Conservation (phyloP, 2,797 vertebrate genomes). For the Cheirogaleus major region DNA sequence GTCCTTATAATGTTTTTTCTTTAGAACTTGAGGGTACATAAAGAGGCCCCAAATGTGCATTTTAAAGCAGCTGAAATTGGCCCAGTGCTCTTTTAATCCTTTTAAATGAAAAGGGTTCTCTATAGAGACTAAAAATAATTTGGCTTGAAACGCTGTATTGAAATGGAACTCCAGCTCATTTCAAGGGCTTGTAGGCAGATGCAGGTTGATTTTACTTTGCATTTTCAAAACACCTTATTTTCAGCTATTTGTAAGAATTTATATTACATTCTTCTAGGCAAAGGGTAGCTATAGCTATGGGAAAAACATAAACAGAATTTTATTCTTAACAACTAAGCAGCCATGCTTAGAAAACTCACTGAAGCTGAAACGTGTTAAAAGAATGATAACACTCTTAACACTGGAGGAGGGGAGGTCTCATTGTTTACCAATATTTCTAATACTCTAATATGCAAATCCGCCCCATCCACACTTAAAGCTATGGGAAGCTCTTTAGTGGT, state of each 20-base stretch:
- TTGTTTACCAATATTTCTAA: slow-evolving; percentile 62
- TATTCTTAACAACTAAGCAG: slow-evolving; percentile 56
- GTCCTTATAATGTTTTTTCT: slow-evolving; percentile 48
- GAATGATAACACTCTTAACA: slow-evolving; percentile 30
- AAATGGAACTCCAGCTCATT: slow-evolving; percentile 58
- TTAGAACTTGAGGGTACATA: slow-evolving; percentile 47
- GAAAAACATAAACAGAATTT: slow-evolving; percentile 46
- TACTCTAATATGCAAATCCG: slow-evolving; percentile 38
- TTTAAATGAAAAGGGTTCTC: slow-evolving; percentile 66
- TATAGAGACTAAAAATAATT: slow-evolving; percentile 61
- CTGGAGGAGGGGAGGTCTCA: not conserved
- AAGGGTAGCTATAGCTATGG: slow-evolving; percentile 43
- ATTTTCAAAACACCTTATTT: slow-evolving; percentile 44
- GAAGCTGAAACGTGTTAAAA: slow-evolving; percentile 62
- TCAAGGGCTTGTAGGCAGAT: slow-evolving; percentile 36
- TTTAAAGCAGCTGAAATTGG: slow-evolving; percentile 62
- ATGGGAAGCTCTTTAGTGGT: not conserved
- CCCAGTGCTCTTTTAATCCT: slow-evolving; percentile 57
- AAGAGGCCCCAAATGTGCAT: slow-evolving; percentile 59
- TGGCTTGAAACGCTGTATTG: slow-evolving; percentile 24
- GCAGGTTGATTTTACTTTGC: slow-evolving; percentile 47
- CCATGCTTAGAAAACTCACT: slow-evolving; percentile 57
- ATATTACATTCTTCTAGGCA: slow-evolving; percentile 52
- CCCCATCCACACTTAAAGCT: not conserved
- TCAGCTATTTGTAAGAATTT: slow-evolving; percentile 34